Evolutionary conservation across 2,888 invertebrate species (phyloP).

Genomic region (Melinopterus prodromus): DNA sequence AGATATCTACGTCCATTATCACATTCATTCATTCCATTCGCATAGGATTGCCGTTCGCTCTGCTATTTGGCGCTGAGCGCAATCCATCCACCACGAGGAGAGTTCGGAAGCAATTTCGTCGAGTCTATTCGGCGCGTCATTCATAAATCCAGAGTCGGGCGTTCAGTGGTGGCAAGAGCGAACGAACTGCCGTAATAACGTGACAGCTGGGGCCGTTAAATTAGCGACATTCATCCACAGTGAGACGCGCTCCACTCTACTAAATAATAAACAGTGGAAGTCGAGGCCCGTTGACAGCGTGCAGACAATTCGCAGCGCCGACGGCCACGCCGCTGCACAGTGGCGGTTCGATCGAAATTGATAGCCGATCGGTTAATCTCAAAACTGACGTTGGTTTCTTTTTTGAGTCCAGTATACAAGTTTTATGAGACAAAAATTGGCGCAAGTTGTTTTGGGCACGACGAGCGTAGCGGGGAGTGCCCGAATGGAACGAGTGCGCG

Average conservation of each 20-base stretch:
- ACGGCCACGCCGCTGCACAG: background rate
- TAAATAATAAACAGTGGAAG: constrained; percentile 8
- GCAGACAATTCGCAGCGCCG: background rate
- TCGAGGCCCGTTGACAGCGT: background rate
- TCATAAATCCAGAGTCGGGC: background rate
- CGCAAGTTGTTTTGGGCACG: too few species aligned
- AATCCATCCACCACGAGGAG: background rate
- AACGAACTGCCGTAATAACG: constrained; percentile 11
- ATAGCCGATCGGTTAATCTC: too few species aligned
- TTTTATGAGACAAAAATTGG: too few species aligned
- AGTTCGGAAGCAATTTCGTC: constrained; percentile 4
- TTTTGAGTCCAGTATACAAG: too few species aligned
- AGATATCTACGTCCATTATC: background rate
- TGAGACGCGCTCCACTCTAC: constrained; percentile 7
- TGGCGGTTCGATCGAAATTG: background rate
- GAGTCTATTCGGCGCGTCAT: background rate
- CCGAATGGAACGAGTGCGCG: too few species aligned
- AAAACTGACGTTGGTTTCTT: too few species aligned
- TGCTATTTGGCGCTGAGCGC: background rate
- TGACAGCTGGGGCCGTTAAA: constrained; percentile 22
- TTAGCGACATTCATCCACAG: constrained; percentile 23
- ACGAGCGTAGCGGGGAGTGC: too few species aligned
- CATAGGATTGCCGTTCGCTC: background rate
- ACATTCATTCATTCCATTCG: background rate
- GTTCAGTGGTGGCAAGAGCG: background rate